Percentiles rank a stretch among this genome's conserved stretches.
phyloP scores from a whole-genome alignment of 1,140 invertebrate genomes.

The Nixonia krombeini region DNA sequence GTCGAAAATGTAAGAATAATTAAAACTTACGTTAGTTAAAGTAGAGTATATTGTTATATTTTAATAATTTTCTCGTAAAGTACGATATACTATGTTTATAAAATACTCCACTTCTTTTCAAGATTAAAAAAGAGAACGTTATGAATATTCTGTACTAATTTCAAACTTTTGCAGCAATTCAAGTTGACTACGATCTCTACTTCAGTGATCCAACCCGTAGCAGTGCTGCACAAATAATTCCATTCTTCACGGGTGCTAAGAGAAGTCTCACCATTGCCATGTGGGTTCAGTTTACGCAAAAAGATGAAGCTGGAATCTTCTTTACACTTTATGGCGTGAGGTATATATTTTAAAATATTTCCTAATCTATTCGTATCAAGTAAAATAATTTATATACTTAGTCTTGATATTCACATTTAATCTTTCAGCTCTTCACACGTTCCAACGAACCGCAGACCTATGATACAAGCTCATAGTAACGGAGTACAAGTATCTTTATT shows the following conservation, averaged over 20 bases:
- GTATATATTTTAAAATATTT: slow-evolving; percentile 71
- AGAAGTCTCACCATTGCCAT: slow-evolving; percentile 90
- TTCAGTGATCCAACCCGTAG: slow-evolving; percentile 91
- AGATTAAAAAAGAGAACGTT: no score
- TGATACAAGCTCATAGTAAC: slow-evolving; percentile 91
- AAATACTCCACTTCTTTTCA: no score
- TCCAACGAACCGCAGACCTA: slow-evolving; percentile 81
- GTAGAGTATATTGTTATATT: slow-evolving; percentile 1
- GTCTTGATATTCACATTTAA: slow-evolving; percentile 5
- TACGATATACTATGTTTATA: slow-evolving; percentile 1
- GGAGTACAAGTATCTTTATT: slow-evolving; percentile 92
- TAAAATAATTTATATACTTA: no score
- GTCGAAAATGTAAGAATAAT: slow-evolving; percentile 85
- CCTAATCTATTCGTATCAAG: no score
- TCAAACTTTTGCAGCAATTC: slow-evolving; percentile 81
- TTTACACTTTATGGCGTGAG: slow-evolving; percentile 92
- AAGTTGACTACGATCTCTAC: slow-evolving; percentile 96
- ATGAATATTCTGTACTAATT: no score
- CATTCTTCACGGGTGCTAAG: slow-evolving; percentile 84
- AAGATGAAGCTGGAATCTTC: slow-evolving; percentile 92
- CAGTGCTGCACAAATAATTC: slow-evolving; percentile 90
- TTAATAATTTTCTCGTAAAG: background rate
- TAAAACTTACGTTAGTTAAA: slow-evolving; percentile 6
- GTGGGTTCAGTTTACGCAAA: slow-evolving; percentile 95
- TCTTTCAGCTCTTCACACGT: slow-evolving; percentile 81